Percentiles rank a stretch among this genome's conserved stretches.
Conservation (phyloP, 1,140 invertebrate genomes). For the Cyrtorhinus lividipennis region DNA sequence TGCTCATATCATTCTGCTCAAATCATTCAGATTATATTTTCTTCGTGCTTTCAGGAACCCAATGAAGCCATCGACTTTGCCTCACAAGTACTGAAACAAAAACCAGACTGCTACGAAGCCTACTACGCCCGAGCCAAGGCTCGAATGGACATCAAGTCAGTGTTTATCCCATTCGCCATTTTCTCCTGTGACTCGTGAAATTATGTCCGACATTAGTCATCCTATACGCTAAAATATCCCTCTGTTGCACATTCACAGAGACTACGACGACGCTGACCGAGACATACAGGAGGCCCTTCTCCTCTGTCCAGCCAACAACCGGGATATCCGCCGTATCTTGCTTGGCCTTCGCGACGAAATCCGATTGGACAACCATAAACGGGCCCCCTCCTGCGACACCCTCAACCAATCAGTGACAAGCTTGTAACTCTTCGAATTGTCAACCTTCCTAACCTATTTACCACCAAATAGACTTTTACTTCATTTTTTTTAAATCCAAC, state of each 20-base stretch:
- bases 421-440: slow-evolving; percentile 21
- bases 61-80: slow-evolving; percentile 74
- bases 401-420: slow-evolving; percentile 34
- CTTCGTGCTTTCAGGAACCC: slow-evolving; percentile 43
- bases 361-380: slow-evolving; percentile 28
- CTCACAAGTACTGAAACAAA: slow-evolving; percentile 63
- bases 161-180: background rate
- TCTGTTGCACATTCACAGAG: slow-evolving; percentile 27
- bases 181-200: background rate
- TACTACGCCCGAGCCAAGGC: slow-evolving; percentile 82
- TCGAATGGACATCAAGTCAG: slow-evolving; percentile 50
- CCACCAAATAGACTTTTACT: too few relatives aligned
- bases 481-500: too few relatives aligned
- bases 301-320: slow-evolving; percentile 46
- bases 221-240: background rate
- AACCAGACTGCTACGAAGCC: slow-evolving; percentile 78
- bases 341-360: slow-evolving; percentile 49
- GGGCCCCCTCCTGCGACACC: slow-evolving; percentile 34
- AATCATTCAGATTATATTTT: background rate
- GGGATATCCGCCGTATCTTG: slow-evolving; percentile 49
- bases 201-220: background rate
- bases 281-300: slow-evolving; percentile 53
- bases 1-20: background rate
- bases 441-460: too few relatives aligned
- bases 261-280: slow-evolving; percentile 42